A percentile compares a stretch with the other conserved stretches of the same genome.
These are phyloP conservation scores for Lepidocolaptes lacrymiger DNA, from an alignment of 2,797 vertebrate genomes.

Conservation along the genomic window DNA sequence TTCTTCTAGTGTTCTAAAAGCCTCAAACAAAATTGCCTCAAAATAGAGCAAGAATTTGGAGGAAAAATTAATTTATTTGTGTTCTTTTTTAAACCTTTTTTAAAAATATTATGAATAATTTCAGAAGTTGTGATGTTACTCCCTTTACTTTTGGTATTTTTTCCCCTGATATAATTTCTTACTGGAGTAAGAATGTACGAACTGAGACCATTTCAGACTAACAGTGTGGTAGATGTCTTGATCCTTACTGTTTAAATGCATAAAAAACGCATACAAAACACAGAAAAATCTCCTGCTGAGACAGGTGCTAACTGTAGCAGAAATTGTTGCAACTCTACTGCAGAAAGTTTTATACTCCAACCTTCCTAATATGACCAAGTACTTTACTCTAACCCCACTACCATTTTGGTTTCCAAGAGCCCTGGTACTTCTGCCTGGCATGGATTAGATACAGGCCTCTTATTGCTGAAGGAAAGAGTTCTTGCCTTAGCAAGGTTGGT, in stretches of 20 bases:
- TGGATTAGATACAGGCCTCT: neutral
- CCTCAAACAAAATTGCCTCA: neutral
- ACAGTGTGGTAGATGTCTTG: neutral
- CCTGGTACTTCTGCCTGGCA: neutral
- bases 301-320: neutral
- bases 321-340: neutral
- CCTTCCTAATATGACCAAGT: neutral
- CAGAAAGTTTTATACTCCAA: neutral
- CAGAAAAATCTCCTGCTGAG: neutral
- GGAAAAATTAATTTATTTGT: neutral
- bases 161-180: neutral
- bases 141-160: neutral
- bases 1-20: neutral
- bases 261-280: neutral
- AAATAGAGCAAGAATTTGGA: neutral
- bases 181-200: neutral
- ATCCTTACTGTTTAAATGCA: neutral
- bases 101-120: neutral
- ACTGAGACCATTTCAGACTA: neutral
- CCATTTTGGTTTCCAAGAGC: neutral
- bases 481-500: neutral
- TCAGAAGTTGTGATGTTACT: neutral
- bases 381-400: neutral
- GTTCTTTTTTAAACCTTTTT: neutral
- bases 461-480: neutral